Evolutionary conservation across 2,888 invertebrate genomes (phyloP).

Genomic region (Drosophila koepferae): DNA sequence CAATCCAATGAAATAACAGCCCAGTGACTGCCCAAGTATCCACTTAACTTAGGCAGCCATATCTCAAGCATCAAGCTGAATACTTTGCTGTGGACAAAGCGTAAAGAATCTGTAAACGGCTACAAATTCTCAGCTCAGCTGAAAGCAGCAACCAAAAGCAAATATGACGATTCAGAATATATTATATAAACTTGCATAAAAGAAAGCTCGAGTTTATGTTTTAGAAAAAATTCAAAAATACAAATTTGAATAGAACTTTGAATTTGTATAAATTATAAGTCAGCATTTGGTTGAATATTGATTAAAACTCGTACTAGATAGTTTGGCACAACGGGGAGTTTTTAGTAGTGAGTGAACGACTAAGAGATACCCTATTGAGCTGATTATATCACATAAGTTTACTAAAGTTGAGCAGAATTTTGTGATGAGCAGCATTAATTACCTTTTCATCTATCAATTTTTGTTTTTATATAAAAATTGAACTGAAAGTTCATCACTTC

Average conservation of each 20-base stretch:
- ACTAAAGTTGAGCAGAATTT: no score
- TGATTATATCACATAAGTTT: no score
- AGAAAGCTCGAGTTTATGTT: not conserved
- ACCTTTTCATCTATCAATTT: no score
- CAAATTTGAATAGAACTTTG: not conserved
- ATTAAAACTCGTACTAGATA: not conserved
- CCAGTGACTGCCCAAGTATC: slow-evolving; percentile 50
- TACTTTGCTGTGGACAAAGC: slow-evolving; percentile 37
- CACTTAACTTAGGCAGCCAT: slow-evolving; percentile 55
- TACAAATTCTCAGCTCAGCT: slow-evolving; percentile 14
- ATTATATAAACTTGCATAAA: not conserved
- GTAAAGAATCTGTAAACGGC: slow-evolving; percentile 39
- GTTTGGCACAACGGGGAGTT: rapidly evolving
- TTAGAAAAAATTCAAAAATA: not conserved
- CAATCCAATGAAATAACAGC: slow-evolving; percentile 49
- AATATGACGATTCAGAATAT: slow-evolving; percentile 8
- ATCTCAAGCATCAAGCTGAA: slow-evolving; percentile 58
- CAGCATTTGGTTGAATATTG: not conserved
- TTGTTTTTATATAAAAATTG: no score
- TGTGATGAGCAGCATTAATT: no score
- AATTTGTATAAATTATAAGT: not conserved
- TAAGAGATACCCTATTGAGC: not conserved
- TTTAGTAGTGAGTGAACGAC: not conserved
- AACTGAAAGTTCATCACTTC: no score
- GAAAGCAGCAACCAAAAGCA: slow-evolving; percentile 25